phyloP scores from a whole-genome alignment of 2,888 invertebrate species.

The Drosophila ezoana region DNA sequence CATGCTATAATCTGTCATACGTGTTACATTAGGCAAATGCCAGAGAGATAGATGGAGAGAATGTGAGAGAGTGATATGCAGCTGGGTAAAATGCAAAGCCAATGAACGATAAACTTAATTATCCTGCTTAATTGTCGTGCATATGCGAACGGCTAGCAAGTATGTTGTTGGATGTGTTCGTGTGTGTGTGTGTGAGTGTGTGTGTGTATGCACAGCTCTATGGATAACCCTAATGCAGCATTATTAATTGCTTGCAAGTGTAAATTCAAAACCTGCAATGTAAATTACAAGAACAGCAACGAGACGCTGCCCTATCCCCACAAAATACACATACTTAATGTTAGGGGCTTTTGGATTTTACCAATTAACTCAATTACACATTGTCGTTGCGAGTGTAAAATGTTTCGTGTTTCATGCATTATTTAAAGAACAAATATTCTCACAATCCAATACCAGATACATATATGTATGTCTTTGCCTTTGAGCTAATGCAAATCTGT shows the following conservation, averaged over 20 bases:
- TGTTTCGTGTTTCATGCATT: conserved; percentile 43
- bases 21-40: conserved; percentile 29
- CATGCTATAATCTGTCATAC: conserved; percentile 68
- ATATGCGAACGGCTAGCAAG: conserved; percentile 18
- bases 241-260: conserved; percentile 83
- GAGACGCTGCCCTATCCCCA: conserved; percentile 1
- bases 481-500: conserved; percentile 47
- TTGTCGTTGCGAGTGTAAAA: conserved; percentile 44
- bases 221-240: conserved; percentile 81
- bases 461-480: conserved; percentile 15
- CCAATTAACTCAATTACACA: conserved; percentile 70
- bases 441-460: conserved; percentile 29
- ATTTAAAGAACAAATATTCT: conserved; percentile 53
- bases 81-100: conserved; percentile 57
- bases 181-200: background rate
- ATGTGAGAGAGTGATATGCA: background rate
- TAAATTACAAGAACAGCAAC: conserved; percentile 66
- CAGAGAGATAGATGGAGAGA: conserved; percentile 3
- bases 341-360: conserved; percentile 19
- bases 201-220: conserved; percentile 42
- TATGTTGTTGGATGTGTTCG: conserved; percentile 2
- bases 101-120: conserved; percentile 84
- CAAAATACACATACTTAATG: too few relatives aligned
- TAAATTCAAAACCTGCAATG: conserved; percentile 75
- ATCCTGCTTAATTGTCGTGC: conserved; percentile 80